Base-by-base conservation (phyloP, 2,113 vertebrate species). In the Phalacrocorax aristotelis region DNA sequence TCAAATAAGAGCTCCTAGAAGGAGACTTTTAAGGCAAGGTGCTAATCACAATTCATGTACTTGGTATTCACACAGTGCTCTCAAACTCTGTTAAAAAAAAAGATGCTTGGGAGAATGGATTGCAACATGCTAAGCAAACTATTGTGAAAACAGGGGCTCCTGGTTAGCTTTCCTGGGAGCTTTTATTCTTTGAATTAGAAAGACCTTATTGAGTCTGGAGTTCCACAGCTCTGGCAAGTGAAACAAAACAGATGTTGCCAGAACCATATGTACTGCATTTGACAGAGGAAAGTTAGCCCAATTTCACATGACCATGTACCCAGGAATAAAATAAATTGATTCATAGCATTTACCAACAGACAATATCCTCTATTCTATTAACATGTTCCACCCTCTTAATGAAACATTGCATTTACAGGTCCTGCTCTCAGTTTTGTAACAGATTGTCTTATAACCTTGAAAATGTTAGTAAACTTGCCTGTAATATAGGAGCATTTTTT, bases 151-250 rank as follows among this genome's bases (percentile, higher is more conserved):
- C 69, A 65, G 69, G 61, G 83, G 40, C 74, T 95, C 15, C 40
- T 65, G 69, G 52, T 70, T 87, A 1, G 6, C 40, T 95, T 96
- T 92, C 61, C 65, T 82, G 69, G 44, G 83, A 96, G 83, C 54
- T 81, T 95, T 97, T 66, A 84, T 44, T 62, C 81, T 72, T 95
- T 89, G 77, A 79, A 92, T 89, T 84, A 49, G 74, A 96, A 88
- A 96, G 76, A 82, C 69, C 65, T 87, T 80, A 82, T 61, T 78
- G 81, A 93, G 70, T 52, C 44, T 82, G 27, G 38, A 87, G 68
- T 95, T 62, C 89, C 93, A 83, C 36, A 68, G 66, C 69, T 80
- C 57, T 29, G 72, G 66, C 77, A 89, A 15, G 14, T 72, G 77
- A 94, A 95, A 93, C 52, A 72, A 92, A 95, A 58, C 77, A 92